A percentile compares a stretch with the other conserved stretches of the same genome.
Evolutionary conservation across 2,888 invertebrate species (phyloP).

Genomic region (Meliscaeva auricollis): DNA sequence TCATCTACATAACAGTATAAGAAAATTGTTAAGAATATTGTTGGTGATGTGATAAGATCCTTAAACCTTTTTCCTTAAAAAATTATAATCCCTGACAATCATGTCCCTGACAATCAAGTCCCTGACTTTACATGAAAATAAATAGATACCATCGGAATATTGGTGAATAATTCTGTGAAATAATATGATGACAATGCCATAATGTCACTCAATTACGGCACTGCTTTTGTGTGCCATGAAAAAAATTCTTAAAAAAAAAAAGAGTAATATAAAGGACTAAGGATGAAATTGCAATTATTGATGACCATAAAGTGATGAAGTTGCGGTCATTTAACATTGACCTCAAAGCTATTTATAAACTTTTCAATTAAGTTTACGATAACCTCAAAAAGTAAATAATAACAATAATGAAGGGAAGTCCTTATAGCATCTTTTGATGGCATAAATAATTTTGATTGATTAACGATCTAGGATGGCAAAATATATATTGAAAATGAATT

Average conservation of each 20-base stretch:
- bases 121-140: background rate
- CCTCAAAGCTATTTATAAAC: background rate
- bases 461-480: no score
- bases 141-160: background rate
- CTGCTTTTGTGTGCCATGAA: background rate
- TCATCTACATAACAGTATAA: no score
- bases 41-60: no score
- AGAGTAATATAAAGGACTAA: background rate
- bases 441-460: background rate
- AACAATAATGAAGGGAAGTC: background rate
- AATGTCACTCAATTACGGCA: no score
- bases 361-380: background rate
- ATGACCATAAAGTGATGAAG: background rate
- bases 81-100: no score
- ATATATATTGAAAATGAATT: no score
- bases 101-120: no score
- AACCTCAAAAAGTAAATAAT: background rate
- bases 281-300: slow-evolving; percentile 14
- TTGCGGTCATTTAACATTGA: background rate
- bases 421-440: background rate
- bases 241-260: background rate
- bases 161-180: background rate
- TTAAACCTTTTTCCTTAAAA: no score
- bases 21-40: no score
- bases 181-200: slow-evolving; percentile 1